A percentile compares a stretch with the other conserved stretches of the same genome.
Conservation (phyloP, 2,113 vertebrate genomes). For the Hyperopisus bebe region DNA sequence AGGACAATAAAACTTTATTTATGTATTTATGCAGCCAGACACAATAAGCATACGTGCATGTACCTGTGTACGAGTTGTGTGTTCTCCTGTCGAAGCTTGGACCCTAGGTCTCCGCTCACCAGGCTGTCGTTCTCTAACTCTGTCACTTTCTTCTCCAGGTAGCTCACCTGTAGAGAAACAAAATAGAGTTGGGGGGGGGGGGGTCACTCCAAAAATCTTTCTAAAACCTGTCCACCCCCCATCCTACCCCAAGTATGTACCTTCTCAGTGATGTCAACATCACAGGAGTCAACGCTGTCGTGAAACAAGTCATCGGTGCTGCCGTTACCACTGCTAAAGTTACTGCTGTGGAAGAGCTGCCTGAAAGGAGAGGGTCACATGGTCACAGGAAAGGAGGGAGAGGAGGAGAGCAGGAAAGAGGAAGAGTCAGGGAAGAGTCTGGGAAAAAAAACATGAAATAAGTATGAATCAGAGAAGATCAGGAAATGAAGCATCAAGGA, state of each 20-base stretch:
- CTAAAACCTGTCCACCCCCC: not conserved
- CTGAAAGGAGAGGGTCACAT: constrained; percentile 46
- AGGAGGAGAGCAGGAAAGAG: not conserved
- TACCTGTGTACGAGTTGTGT: constrained; percentile 93
- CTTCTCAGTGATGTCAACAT: constrained; percentile 83
- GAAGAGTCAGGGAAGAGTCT: not conserved
- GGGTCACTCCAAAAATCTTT: not conserved
- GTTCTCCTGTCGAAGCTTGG: constrained; percentile 91
- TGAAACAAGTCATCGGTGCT: constrained; percentile 83
- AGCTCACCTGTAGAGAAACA: constrained; percentile 71
- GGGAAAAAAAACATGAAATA: not conserved
- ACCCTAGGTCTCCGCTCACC: constrained; percentile 83
- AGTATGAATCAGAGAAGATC: not conserved
- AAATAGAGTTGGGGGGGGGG: not conserved
- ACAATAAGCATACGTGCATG: not conserved
- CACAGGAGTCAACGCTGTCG: constrained; percentile 82
- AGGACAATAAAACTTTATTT: not conserved
- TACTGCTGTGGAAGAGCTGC: constrained; percentile 79
- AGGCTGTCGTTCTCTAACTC: constrained; percentile 88
- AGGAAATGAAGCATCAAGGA: not conserved
- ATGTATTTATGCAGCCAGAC: not conserved
- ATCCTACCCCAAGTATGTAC: constrained; percentile 42
- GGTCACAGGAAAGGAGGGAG: constrained; percentile 18
- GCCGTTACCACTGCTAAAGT: constrained; percentile 80
- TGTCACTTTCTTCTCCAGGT: constrained; percentile 90